phyloP scores from a whole-genome alignment of 2,888 invertebrate species.

The Panzeria rudis region DNA sequence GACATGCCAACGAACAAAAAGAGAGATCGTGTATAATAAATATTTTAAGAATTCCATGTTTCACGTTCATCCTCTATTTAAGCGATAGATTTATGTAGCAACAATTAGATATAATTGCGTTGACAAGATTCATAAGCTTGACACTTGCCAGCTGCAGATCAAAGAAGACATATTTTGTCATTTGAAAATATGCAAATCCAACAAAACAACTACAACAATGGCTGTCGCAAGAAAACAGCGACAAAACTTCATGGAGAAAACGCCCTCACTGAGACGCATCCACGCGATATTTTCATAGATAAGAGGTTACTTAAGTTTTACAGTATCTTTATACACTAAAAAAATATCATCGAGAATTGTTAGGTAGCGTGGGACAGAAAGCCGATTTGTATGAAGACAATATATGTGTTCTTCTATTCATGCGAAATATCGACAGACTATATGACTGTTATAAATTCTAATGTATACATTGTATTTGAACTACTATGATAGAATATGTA shows the following conservation, averaged over 20 bases:
- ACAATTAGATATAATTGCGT: constrained; percentile 72
- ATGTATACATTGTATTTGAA: neutral
- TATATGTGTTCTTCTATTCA: neutral
- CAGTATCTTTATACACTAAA: neutral
- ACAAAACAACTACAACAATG: constrained; percentile 2
- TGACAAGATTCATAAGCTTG: constrained; percentile 71
- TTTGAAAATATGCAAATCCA: constrained; percentile 62
- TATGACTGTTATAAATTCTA: neutral
- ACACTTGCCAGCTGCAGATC: constrained; percentile 71
- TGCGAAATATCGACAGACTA: neutral
- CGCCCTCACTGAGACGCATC: constrained; percentile 55
- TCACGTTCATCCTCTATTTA: constrained; percentile 68
- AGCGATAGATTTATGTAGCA: constrained; percentile 71
- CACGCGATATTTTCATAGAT: constrained; percentile 1
- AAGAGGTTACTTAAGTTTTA: constrained; percentile 34
- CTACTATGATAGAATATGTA: neutral
- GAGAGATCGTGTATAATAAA: constrained; percentile 67
- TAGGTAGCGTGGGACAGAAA: constrained; percentile 18
- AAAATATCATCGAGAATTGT: neutral
- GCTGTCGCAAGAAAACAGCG: neutral
- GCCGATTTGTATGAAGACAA: constrained; percentile 4
- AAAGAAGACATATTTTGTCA: constrained; percentile 63
- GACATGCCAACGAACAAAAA: constrained; percentile 9
- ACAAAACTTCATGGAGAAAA: constrained; percentile 27
- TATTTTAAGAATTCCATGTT: constrained; percentile 68